A percentile compares a stretch with the other conserved stretches of the same genome.
Conservation (phyloP, 2,797 vertebrate genomes). For the Eulemur coronatus region DNA sequence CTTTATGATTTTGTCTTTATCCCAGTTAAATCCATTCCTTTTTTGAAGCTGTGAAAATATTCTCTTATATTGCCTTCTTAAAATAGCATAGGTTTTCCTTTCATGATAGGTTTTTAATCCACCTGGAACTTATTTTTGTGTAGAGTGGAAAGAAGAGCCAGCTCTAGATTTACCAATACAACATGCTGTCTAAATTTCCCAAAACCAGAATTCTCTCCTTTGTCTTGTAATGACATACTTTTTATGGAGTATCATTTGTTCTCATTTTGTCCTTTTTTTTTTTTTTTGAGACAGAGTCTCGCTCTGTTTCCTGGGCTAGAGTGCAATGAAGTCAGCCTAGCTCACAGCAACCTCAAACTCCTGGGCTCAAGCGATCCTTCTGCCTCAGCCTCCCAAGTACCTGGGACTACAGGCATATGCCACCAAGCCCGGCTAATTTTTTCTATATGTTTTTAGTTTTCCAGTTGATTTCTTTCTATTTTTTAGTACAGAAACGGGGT, state of each 20-base stretch:
- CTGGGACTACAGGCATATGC: too few species aligned
- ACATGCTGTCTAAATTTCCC: neutral
- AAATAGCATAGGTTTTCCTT: neutral
- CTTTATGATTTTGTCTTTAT: neutral
- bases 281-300: neutral
- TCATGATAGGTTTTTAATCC: neutral
- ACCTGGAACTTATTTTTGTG: neutral
- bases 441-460: too few species aligned
- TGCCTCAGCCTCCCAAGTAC: too few species aligned
- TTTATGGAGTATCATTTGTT: neutral
- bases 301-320: too few species aligned
- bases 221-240: neutral
- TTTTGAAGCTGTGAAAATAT: neutral
- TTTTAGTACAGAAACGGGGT: too few species aligned
- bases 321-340: too few species aligned
- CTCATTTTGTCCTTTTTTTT: neutral
- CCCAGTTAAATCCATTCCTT: neutral
- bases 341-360: too few species aligned
- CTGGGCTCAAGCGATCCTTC: too few species aligned
- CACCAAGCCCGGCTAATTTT: too few species aligned
- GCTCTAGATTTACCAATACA: neutral
- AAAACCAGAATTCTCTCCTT: neutral
- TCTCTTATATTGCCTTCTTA: neutral
- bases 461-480: too few species aligned
- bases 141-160: neutral